phyloP scores from a whole-genome alignment of 1,140 invertebrate genomes.

The Epicauta chinensis region DNA sequence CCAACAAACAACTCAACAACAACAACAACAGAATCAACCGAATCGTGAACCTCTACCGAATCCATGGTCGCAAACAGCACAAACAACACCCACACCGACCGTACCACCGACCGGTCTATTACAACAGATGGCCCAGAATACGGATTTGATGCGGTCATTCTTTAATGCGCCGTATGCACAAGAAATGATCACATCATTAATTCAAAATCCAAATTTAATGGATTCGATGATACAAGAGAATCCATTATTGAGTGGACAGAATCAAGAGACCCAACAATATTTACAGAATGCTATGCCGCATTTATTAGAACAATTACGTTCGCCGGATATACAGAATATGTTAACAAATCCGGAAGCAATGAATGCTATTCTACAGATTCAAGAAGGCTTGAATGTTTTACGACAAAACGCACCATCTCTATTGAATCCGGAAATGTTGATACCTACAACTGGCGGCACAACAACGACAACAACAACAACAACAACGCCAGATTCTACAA shows the following conservation, averaged over 20 bases:
- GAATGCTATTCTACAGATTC: constrained; percentile 89
- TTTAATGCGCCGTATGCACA: constrained; percentile 70
- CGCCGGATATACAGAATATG: constrained; percentile 83
- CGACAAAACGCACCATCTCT: constrained; percentile 77
- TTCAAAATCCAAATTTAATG: too few relatives aligned
- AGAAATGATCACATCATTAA: too few relatives aligned
- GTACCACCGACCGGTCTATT: constrained; percentile 34
- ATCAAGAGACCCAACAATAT: constrained; percentile 75
- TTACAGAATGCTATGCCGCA: constrained; percentile 81
- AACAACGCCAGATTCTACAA: constrained; percentile 38
- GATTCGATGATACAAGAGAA: too few relatives aligned
- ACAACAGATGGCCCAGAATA: constrained; percentile 87
- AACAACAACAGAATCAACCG: constrained; percentile 37
- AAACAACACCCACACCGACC: background rate
- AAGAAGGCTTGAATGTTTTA: constrained; percentile 85
- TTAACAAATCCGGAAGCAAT: constrained; percentile 87
- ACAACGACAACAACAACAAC: constrained; percentile 41
- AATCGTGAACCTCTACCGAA: constrained; percentile 73
- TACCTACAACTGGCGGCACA: constrained; percentile 20
- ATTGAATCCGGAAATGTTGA: constrained; percentile 8
- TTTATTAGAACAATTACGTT: constrained; percentile 82
- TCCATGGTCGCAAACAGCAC: background rate
- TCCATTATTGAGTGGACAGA: constrained; percentile 36
- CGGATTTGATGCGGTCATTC: constrained; percentile 83
- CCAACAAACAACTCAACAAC: constrained; percentile 4